Percentiles rank a stretch among this genome's conserved stretches.
These are phyloP conservation scores for Bombus picipes DNA, from an alignment of 1,140 invertebrate species.

Conservation along the genomic window DNA sequence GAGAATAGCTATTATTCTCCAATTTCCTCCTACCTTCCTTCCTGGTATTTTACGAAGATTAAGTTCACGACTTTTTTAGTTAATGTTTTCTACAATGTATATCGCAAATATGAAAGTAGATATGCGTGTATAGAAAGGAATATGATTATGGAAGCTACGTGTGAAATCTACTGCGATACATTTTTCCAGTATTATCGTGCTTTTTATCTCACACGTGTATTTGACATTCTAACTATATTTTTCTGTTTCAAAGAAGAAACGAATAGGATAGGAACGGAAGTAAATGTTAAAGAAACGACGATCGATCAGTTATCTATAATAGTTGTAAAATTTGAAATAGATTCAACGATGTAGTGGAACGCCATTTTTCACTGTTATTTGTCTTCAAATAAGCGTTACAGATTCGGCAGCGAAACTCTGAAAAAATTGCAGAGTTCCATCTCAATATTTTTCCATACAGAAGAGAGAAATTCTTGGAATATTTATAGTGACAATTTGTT, in stretches of 20 bases:
- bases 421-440: neutral
- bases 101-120: neutral
- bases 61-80: neutral
- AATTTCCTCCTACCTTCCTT: neutral
- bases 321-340: neutral
- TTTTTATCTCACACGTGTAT: neutral
- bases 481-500: neutral
- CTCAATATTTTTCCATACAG: neutral
- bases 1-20: neutral
- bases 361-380: neutral
- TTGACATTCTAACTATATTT: neutral
- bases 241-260: neutral
- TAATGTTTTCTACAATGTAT: neutral
- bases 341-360: too few species aligned
- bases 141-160: neutral
- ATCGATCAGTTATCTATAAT: neutral
- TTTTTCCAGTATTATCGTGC: neutral
- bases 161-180: neutral
- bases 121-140: neutral
- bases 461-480: neutral
- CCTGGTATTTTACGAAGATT: neutral
- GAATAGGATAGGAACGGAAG: neutral
- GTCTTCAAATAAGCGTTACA: neutral
- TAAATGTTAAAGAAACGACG: neutral
- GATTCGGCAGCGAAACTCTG: neutral